Evolutionary conservation across 2,113 vertebrate genomes (phyloP).

Genomic region (Micronisus gabar): DNA sequence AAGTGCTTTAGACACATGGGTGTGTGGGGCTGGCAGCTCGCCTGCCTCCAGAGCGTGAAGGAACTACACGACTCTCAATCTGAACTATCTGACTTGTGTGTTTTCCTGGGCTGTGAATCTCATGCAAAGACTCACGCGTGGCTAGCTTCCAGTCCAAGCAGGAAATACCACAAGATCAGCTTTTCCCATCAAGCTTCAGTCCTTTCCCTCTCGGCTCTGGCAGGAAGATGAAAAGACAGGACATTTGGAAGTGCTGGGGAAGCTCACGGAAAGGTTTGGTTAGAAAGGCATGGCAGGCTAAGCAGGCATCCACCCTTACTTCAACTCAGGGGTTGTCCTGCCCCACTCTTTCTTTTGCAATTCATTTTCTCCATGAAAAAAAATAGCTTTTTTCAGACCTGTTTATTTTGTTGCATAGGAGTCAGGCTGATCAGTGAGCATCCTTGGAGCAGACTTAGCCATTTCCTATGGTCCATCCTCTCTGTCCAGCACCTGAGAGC

Average conservation of each 20-base stretch:
- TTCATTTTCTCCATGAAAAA: background rate
- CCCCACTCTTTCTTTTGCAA: background rate
- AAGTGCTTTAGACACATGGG: background rate
- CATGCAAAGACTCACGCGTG: background rate
- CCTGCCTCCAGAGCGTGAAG: background rate
- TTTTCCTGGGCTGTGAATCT: background rate
- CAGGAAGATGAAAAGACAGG: background rate
- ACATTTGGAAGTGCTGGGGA: background rate
- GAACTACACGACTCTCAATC: background rate
- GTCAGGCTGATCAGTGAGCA: background rate
- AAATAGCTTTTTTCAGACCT: background rate
- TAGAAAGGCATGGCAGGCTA: too few relatives aligned
- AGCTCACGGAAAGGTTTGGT: background rate
- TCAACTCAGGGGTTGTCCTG: background rate
- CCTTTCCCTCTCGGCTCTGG: background rate
- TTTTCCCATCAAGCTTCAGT: background rate
- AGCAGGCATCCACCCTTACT: background rate
- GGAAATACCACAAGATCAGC: background rate
- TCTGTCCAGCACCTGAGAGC: background rate
- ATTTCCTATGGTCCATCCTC: accelerated
- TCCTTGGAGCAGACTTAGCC: background rate
- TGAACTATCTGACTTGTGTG: background rate
- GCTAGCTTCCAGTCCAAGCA: background rate
- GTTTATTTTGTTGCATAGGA: background rate
- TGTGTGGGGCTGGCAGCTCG: background rate